These are phyloP conservation scores for Etheostoma spectabile DNA, from an alignment of 2,113 vertebrate species.

Conservation along the genomic window DNA sequence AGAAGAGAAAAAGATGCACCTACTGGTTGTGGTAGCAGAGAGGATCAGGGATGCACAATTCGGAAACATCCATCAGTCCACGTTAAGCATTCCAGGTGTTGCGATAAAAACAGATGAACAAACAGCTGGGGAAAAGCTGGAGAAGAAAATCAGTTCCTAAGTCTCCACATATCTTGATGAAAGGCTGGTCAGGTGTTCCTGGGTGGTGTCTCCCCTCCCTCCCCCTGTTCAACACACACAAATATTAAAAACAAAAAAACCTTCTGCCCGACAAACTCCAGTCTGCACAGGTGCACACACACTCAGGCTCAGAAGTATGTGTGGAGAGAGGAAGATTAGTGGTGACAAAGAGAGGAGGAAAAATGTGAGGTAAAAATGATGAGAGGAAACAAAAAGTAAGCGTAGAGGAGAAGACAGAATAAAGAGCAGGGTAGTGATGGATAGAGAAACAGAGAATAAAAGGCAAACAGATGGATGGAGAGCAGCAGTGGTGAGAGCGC, in stretches of 20 bases:
- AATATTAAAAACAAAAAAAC: conserved; percentile 16
- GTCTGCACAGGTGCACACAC: conserved; percentile 69
- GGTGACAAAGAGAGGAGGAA: conserved; percentile 4
- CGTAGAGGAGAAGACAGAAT: conserved; percentile 4
- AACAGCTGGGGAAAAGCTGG: conserved; percentile 52
- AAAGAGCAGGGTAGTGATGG: conserved; percentile 28
- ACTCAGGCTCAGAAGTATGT: conserved; percentile 37
- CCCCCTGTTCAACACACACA: conserved; percentile 30
- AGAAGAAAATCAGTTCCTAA: conserved; percentile 72
- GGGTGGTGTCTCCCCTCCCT: conserved; percentile 64
- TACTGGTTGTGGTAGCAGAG: conserved; percentile 96
- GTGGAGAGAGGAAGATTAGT: conserved; percentile 37
- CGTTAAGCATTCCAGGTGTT: conserved; percentile 89
- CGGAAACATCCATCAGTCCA: conserved; percentile 96
- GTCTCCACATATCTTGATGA: conserved; percentile 71
- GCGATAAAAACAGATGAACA: conserved; percentile 48
- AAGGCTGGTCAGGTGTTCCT: conserved; percentile 70
- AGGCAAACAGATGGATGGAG: conserved; percentile 65
- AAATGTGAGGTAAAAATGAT: conserved; percentile 21
- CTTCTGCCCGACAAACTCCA: conserved; percentile 68
- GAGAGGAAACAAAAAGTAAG: conserved; percentile 17
- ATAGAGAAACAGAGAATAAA: conserved; percentile 41
- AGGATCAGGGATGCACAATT: conserved; percentile 92
- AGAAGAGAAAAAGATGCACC: conserved; percentile 77
- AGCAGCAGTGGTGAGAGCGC: conserved; percentile 77